Base-by-base conservation (phyloP, 2,888 invertebrate species). In the Thera obeliscata region DNA sequence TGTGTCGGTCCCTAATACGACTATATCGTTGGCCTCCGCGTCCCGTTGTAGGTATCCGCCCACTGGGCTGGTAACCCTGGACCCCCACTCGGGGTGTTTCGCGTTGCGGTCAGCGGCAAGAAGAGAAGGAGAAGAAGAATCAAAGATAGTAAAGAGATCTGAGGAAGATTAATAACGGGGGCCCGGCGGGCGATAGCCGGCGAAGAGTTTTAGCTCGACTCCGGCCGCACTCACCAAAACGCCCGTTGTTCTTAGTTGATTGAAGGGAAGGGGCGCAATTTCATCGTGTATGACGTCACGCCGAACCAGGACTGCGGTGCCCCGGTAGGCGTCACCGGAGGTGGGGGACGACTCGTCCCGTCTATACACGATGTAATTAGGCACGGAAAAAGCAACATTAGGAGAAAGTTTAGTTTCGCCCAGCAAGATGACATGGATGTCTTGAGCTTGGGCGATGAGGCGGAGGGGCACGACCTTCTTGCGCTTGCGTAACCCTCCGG, bases 231-330 rank as follows among this genome's bases (percentile, higher is more conserved):
- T 49, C 49, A 49, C 49, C 49, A 49, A 4, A 49, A 49, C 49
- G 12, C 49, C 49, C 49, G 49, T 49, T 4, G 49, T 49, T 7
- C 49, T 49, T 12, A 49, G 49, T 12, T 49, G 12, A 3, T 49
- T n/a, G 6, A 49, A 49, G 12, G 49, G 49, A 12, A 49, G n/a
- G 12, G n/a, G 49, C 49, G n/a, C 49, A 49, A 49, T 49, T 12
- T 12, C 49, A 0, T 62, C 66, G 43, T 67, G 66, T 7, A 63
- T 35, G 4, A 67, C 3, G 46, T 67, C 63, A 0, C 60, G n/a
- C 6, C 67, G 12, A 2, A 59, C 62, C 11, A 59, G 35, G 9
- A 22, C 60, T 0, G 59, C 62, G 1, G 66, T 67, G 48, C 59
- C 60, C 5, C 55, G 9, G 7, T 48, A 67, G n/a, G 64, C 60